A percentile compares a stretch with the other conserved stretches of the same genome.
Conservation (phyloP, 2,888 invertebrate genomes). For the Andrena fulva region DNA sequence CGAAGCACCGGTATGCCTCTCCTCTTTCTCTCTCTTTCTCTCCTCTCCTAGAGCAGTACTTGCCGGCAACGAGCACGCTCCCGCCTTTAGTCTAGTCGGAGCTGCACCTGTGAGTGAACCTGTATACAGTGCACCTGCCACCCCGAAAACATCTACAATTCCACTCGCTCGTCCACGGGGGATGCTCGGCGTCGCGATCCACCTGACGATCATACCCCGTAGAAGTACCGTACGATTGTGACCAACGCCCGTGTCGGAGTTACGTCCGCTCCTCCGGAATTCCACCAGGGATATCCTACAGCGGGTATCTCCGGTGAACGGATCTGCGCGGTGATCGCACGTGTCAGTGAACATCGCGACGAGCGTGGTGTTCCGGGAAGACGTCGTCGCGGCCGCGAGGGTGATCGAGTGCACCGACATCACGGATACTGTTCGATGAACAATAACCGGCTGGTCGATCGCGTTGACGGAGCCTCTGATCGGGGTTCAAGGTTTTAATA, state of each 20-base stretch:
- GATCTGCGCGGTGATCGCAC: conserved; percentile 41
- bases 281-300: conserved; percentile 7
- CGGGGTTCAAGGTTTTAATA: neutral
- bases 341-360: conserved; percentile 52
- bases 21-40: conserved; percentile 58
- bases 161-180: neutral
- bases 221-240: conserved; percentile 1
- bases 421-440: conserved; percentile 6
- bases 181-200: neutral
- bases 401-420: conserved; percentile 31
- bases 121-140: conserved; percentile 60
- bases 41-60: conserved; percentile 73
- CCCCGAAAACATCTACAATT: conserved; percentile 23
- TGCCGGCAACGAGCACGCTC: conserved; percentile 69
- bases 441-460: conserved; percentile 3
- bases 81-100: conserved; percentile 78
- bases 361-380: neutral
- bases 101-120: conserved; percentile 76
- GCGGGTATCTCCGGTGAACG: conserved; percentile 1
- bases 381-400: conserved; percentile 7
- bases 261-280: neutral
- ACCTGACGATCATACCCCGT: neutral
- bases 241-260: neutral
- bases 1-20: conserved; percentile 64
- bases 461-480: neutral